Evolutionary conservation across 2,888 invertebrate genomes (phyloP).

Genomic region (Eupithecia centaureata): DNA sequence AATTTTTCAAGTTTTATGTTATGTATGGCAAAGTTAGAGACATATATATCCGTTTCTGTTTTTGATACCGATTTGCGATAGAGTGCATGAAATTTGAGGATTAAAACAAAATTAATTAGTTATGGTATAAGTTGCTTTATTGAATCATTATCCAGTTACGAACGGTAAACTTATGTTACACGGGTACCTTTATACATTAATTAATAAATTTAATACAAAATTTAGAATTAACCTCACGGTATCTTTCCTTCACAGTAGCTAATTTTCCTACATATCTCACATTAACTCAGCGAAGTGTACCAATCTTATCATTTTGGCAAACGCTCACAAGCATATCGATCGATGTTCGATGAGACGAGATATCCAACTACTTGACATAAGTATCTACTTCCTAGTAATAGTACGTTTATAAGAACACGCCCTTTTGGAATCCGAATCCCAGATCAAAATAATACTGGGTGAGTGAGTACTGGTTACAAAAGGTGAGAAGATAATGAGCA

Average conservation of each 20-base stretch:
- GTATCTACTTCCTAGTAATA: conserved; percentile 67
- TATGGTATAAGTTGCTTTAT: not conserved
- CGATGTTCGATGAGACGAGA: conserved; percentile 35
- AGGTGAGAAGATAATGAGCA: too few relatives aligned
- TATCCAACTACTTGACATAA: conserved; percentile 54
- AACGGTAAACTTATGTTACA: too few relatives aligned
- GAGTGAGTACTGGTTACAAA: too few relatives aligned
- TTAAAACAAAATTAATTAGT: not conserved
- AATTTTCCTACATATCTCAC: not conserved
- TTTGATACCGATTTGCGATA: not conserved
- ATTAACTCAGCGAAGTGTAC: not conserved
- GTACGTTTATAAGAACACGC: conserved; percentile 57
- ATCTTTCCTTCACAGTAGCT: not conserved
- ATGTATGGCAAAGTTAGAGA: not conserved
- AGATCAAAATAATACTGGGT: not conserved
- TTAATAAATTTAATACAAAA: too few relatives aligned
- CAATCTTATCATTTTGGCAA: conserved; percentile 51
- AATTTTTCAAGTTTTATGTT: not conserved
- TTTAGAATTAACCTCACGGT: not conserved
- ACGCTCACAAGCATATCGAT: conserved; percentile 48
- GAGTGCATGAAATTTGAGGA: not conserved
- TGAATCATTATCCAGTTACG: not conserved
- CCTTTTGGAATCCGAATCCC: conserved; percentile 58
- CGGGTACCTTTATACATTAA: too few relatives aligned
- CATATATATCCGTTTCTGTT: not conserved